Evolutionary conservation across 2,113 vertebrate genomes (phyloP), one percentile per base, ranked within the genome.

Genomic region (Anarhynchus alexandrinus): DNA sequence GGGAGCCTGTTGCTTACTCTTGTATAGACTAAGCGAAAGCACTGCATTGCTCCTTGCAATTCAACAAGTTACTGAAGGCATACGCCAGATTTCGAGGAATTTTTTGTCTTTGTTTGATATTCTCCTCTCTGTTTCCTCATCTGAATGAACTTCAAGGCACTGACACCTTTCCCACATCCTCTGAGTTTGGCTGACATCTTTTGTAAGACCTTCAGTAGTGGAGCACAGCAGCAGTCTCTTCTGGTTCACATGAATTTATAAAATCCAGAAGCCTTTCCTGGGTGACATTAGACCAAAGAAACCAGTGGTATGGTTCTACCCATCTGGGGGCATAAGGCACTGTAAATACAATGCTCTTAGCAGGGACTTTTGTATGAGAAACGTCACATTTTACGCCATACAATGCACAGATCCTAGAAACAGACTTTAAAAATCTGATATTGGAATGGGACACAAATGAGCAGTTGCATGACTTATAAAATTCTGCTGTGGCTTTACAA

Each of bases 401-500:
- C 27, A 40, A 18, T 69, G 30, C 54, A 62, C 8, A 3, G 4
- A 30, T 86, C 62, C 54, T 74, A n/a, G 59, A 72, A 71, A 47
- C 61, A 86, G 32, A 34, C 70, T 85, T 88, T 14, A 85, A 79
- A 92, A 82, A 54, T 61, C 27, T 72, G 61, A 49, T 55, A n/a
- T 27, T 62, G 73, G 80, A 82, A 90, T 57, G 72, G 80, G 40
- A 67, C 34, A 69, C 40, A 89, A 94, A 94, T 54, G 42, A 88
- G 72, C 42, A 76, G 38, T 93, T 84, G 47, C 47, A n/a, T 61
- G 73, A 69, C 36, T 89, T 95, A 49, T 71, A 89, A 92, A 95
- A 91, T 49, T 64, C 86, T 95, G 64, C 34, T 83, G 71, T 90
- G 85, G 80, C 47, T 81, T 96, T 88, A 78, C 57, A 88, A 20